Evolutionary conservation across 2,888 invertebrate genomes (phyloP).

Genomic region (Melinaea marsaeus): DNA sequence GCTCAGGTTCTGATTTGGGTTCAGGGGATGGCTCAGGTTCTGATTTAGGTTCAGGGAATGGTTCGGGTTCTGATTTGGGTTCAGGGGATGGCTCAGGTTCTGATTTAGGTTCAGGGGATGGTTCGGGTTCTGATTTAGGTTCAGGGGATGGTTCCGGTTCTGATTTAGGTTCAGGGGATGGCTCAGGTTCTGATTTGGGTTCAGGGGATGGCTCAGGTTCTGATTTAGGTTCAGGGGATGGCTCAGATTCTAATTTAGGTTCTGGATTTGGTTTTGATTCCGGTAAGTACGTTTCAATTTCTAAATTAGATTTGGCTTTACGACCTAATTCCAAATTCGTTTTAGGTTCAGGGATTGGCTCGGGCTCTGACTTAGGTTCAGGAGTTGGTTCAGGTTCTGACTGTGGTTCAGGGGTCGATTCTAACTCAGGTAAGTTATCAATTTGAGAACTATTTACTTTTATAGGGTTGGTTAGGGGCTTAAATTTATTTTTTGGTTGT

Average conservation of each 20-base stretch:
- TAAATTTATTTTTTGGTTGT: constrained; percentile 57
- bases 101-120: constrained; percentile 64
- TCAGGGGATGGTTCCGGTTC: constrained; percentile 52
- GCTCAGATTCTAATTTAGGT: constrained; percentile 64
- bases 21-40: constrained; percentile 60
- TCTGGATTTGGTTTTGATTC: constrained; percentile 59
- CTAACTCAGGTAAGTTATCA: constrained; percentile 50
- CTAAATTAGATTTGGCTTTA: constrained; percentile 58
- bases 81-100: constrained; percentile 67
- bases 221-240: constrained; percentile 59
- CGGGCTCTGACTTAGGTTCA: constrained; percentile 57
- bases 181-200: constrained; percentile 59
- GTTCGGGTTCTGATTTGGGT: constrained; percentile 63
- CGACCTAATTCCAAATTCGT: constrained; percentile 61
- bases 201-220: constrained; percentile 56
- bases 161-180: constrained; percentile 49
- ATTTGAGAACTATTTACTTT: constrained; percentile 61
- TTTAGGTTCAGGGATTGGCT: constrained; percentile 63
- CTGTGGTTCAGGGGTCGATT: constrained; percentile 47
- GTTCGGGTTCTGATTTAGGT: constrained; percentile 35
- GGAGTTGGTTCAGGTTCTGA: constrained; percentile 49
- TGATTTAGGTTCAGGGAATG: constrained; percentile 55
- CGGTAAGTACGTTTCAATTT: constrained; percentile 50
- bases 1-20: constrained; percentile 25
- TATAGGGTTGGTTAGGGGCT: constrained; percentile 51